phyloP scores from a whole-genome alignment of 2,888 invertebrate species.

The Erebia aethiops region DNA sequence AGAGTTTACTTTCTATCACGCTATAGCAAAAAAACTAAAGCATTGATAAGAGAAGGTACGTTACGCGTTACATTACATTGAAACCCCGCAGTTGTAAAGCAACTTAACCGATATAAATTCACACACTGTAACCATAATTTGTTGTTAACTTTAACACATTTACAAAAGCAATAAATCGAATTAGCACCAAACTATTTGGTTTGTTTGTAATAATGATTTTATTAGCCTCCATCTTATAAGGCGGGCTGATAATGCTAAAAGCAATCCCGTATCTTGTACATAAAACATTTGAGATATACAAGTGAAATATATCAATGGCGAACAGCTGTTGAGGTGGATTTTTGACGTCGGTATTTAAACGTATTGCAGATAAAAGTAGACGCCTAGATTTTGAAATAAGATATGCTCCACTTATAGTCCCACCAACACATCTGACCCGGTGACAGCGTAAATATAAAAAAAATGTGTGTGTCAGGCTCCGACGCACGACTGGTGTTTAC shows the following conservation, averaged over 20 bases:
- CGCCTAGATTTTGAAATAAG: background rate
- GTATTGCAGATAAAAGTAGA: background rate
- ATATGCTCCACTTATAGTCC: background rate
- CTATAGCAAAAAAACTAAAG: background rate
- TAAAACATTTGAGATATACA: slow-evolving; percentile 42
- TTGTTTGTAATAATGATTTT: slow-evolving; percentile 40
- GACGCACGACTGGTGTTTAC: too few relatives aligned
- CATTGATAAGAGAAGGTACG: background rate
- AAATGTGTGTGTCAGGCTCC: too few relatives aligned
- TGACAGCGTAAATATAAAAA: background rate
- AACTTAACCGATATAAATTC: slow-evolving; percentile 19
- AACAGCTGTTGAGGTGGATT: slow-evolving; percentile 14
- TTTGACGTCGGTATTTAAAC: slow-evolving; percentile 20
- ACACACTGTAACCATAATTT: slow-evolving; percentile 25
- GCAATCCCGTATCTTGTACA: slow-evolving; percentile 38
- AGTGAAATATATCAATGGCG: slow-evolving; percentile 32
- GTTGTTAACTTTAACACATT: slow-evolving; percentile 20
- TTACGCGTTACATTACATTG: background rate
- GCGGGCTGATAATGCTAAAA: slow-evolving; percentile 41
- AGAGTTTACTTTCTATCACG: background rate
- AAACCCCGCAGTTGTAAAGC: background rate
- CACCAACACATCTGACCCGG: background rate
- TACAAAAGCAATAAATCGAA: slow-evolving; percentile 27
- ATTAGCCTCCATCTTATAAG: slow-evolving; percentile 42
- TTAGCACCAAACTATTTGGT: slow-evolving; percentile 25